Conservation (phyloP, 2,113 vertebrate genomes). For the Gnathonemus longibarbis region DNA sequence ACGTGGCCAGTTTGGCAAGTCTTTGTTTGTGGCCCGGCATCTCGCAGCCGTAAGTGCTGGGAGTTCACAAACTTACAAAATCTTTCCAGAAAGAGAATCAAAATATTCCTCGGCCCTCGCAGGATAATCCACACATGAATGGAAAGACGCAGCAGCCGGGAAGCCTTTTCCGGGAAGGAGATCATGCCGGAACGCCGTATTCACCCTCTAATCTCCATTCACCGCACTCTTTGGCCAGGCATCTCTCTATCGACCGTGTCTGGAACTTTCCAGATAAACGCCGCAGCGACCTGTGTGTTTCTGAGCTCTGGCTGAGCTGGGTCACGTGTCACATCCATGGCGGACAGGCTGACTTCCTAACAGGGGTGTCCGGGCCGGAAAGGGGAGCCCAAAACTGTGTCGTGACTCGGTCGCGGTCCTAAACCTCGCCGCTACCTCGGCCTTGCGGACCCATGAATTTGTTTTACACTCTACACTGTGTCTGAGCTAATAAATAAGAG, state of each 20-base stretch:
- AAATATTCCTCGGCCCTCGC: neutral
- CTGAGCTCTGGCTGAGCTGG: neutral
- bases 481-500: neutral
- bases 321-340: neutral
- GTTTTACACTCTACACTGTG: neutral
- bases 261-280: neutral
- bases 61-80: neutral
- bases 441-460: neutral
- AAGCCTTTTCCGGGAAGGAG: neutral
- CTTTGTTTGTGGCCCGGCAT: neutral
- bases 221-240: neutral
- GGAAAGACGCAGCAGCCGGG: neutral
- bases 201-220: conserved; percentile 10
- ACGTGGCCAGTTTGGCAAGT: neutral
- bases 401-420: neutral
- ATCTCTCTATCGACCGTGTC: neutral
- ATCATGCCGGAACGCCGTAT: neutral
- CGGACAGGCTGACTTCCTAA: neutral
- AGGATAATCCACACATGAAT: neutral
- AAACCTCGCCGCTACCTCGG: neutral
- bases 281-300: neutral
- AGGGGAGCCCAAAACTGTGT: neutral
- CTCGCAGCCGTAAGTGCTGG: neutral
- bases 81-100: neutral
- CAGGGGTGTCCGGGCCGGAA: neutral